Base-by-base conservation (phyloP, 2,888 invertebrate genomes). In the Sepioteuthis lessoniana region DNA sequence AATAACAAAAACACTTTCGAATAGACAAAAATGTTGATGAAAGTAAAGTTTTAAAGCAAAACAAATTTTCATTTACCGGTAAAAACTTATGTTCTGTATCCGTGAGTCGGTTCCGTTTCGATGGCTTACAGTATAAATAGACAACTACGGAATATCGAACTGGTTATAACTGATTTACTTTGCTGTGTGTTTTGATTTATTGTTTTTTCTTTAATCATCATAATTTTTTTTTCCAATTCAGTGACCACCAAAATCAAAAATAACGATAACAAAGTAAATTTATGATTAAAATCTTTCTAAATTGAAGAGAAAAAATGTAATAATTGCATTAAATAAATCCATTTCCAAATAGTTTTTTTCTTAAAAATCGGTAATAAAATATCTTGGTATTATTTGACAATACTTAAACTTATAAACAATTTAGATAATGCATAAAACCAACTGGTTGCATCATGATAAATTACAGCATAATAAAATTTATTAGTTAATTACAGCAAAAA, bases 51-150 rank as follows among this genome's bases (percentile, higher is more conserved):
- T 76, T 35, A 76, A 76, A 76, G n/a, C n/a, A 76, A 76, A 76
- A 76, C 76, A 76, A 76, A 35, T 76, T 42, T 42, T 42, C 3
- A 42, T 42, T 76, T 76, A 76, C 76, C 76, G 76, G 76, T 76
- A 76, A 76, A 76, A 76, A 76, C n/a, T 76, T 76, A 31, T 76
- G 76, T 16, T 76, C 76, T n/a, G 13, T 76, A 76, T 76, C 76
- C n/a, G 76, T 76, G n/a, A 76, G n/a, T 76, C n/a, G n/a, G n/a
- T 76, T 35, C n/a, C 13, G n/a, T 76, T 76, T 76, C 76, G n/a
- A 76, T n/a, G n/a, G 76, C 76, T n/a, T 76, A 76, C 76, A 76
- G n/a, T 76, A 76, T n/a, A 76, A 76, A 76, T 76, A 76, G n/a
- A 76, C n/a, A 76, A 76, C n/a, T 76, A 76, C n/a, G 76, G 76